Evolutionary conservation across 1,140 invertebrate genomes (phyloP).

Genomic region (Meloidogyne hapla): DNA sequence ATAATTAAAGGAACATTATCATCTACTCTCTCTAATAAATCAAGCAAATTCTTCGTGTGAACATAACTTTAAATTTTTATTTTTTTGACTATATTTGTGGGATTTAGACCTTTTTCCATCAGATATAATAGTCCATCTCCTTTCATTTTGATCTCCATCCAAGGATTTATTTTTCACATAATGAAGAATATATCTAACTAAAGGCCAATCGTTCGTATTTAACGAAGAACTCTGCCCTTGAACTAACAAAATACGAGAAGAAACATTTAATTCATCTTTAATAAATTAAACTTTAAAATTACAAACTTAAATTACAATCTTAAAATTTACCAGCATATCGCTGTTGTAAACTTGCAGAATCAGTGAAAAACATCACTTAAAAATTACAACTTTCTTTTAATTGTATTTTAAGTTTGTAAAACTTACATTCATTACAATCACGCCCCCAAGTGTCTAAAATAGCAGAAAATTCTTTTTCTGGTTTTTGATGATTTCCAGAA

Average conservation of each 20-base stretch:
- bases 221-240: background rate
- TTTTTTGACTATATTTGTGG: background rate
- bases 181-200: constrained; percentile 9
- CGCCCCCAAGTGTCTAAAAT: constrained; percentile 18
- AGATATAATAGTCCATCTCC: constrained; percentile 12
- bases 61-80: constrained; percentile 15
- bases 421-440: constrained; percentile 23
- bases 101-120: constrained; percentile 14
- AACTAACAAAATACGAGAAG: constrained; percentile 19
- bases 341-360: constrained; percentile 16
- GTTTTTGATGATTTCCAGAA: background rate
- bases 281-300: background rate
- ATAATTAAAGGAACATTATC: constrained; percentile 13
- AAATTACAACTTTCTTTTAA: background rate
- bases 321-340: constrained; percentile 16
- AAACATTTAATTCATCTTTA: constrained; percentile 9
- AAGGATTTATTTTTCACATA: background rate
- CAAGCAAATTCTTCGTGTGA: constrained; percentile 10
- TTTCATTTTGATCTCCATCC: background rate
- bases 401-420: background rate
- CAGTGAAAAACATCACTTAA: constrained; percentile 24
- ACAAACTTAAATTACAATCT: no score
- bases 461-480: constrained; percentile 19
- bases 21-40: constrained; percentile 8
- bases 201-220: constrained; percentile 2